Evolutionary conservation across 1,140 invertebrate species (phyloP).

Genomic region (Drosophila melanica): DNA sequence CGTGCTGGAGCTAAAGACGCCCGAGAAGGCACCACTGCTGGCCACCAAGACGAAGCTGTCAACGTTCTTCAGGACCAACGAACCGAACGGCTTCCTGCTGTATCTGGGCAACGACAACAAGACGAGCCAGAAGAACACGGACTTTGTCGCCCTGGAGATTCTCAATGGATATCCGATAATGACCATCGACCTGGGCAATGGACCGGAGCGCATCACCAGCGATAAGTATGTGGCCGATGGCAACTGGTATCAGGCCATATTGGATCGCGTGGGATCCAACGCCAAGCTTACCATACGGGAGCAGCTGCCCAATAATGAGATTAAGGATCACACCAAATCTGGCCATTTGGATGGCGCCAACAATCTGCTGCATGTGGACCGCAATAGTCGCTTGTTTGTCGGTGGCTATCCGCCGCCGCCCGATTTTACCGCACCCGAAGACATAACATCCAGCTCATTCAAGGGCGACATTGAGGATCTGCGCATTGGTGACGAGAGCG

Average conservation of each 20-base stretch:
- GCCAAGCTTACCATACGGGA: constrained; percentile 92
- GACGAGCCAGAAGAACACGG: constrained; percentile 87
- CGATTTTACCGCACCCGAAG: constrained; percentile 88
- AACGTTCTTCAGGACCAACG: constrained; percentile 92
- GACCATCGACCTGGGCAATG: constrained; percentile 94
- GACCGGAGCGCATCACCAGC: constrained; percentile 89
- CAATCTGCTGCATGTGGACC: constrained; percentile 94
- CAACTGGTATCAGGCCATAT: constrained; percentile 95
- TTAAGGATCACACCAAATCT: constrained; percentile 84
- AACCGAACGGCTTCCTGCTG: constrained; percentile 92
- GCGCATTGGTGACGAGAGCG: constrained; percentile 92
- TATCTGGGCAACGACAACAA: constrained; percentile 95
- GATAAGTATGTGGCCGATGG: constrained; percentile 92
- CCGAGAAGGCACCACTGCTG: constrained; percentile 91
- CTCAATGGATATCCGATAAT: constrained; percentile 94
- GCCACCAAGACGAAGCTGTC: constrained; percentile 94
- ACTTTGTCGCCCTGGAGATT: constrained; percentile 97
- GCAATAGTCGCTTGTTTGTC: constrained; percentile 94
- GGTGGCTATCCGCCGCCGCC: constrained; percentile 92
- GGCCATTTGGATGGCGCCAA: constrained; percentile 88
- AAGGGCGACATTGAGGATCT: constrained; percentile 96
- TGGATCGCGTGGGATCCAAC: constrained; percentile 94
- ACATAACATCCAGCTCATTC: constrained; percentile 90
- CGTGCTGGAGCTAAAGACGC: constrained; percentile 93
- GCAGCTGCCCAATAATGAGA: constrained; percentile 87